Evolutionary conservation across 2,888 invertebrate species (phyloP), one percentile per base, ranked within the genome.

Genomic region (Dinocampus coccinellae): DNA sequence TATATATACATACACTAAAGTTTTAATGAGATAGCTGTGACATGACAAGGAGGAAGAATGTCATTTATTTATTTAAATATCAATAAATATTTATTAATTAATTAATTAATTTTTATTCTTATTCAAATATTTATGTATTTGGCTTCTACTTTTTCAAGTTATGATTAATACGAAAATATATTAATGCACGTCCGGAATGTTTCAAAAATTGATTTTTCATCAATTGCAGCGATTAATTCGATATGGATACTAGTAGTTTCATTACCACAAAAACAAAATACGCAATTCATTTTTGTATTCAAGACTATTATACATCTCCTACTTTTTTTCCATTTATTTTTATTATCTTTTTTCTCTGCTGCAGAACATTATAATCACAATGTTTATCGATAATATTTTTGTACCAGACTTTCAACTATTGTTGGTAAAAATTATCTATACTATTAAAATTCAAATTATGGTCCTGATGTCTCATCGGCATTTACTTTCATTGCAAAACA

Each of bases 401-500:
- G 62, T 62, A 62, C 62, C 39, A 26, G 26, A 47, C 26, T 52
- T 52, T 16, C 24, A 47, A 16, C 16, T 63, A 26, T 26, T 10
- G 16, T 7, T 10, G 20, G 22, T 6, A 36, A 26, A 24, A 24
- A 11, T 11, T 11, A 24, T 39, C 42, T 3, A 26, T 53, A 47
- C 6, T 24, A 57, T 36, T 29, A n/a, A 20, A 13, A 58, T 11
- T 6, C n/a, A 24, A 29, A 65, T 76, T 60, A 79, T 16, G 75
- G 78, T 34, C 71, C 62, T 34, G 74, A 71, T 33, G 72, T 72
- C 34, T 74, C 70, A 42, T 80, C 81, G 22, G 75, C 66, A 34
- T 77, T 77, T 53, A 75, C 72, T 57, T 76, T 77, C 62, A 78
- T 77, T n/a, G 79, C 77, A 61, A 78, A 79, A 66, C 80, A 81